A percentile compares a stretch with the other conserved stretches of the same genome.
Conservation (phyloP, 2,888 invertebrate species). For the Megamerina dolium region DNA sequence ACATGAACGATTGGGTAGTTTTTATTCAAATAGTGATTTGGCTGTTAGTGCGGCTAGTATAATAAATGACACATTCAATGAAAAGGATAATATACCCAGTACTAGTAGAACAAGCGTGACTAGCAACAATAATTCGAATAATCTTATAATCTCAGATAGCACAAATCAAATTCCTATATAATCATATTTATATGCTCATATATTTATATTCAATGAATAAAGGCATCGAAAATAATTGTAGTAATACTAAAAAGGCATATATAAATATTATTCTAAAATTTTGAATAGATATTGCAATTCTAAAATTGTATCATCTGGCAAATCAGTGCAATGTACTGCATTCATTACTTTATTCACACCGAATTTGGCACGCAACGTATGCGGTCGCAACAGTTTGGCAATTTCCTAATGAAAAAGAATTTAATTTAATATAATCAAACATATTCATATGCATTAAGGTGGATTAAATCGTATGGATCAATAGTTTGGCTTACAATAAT, state of each 20-base stretch:
- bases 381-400: conserved; percentile 74
- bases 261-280: conserved; percentile 51
- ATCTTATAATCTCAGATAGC: not conserved
- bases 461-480: too few relatives aligned
- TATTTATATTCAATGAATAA: conserved; percentile 3
- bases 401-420: conserved; percentile 60
- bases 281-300: conserved; percentile 81
- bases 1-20: conserved; percentile 28
- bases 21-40: conserved; percentile 18
- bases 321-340: conserved; percentile 89
- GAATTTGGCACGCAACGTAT: conserved; percentile 76
- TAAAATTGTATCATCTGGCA: conserved; percentile 76
- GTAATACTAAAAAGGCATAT: not conserved
- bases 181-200: not conserved
- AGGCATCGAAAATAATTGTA: not conserved
- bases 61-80: conserved; percentile 8
- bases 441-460: too few relatives aligned
- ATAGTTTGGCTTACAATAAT: too few relatives aligned
- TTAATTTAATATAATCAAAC: conserved; percentile 3
- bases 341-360: conserved; percentile 79
- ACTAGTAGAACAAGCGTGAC: conserved; percentile 23
- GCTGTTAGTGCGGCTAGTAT: conserved; percentile 8
- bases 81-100: conserved; percentile 25
- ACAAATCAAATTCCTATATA: not conserved
- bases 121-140: not conserved